Evolutionary conservation across 2,888 invertebrate genomes (phyloP).

Genomic region (Nephrotoma flavescens): DNA sequence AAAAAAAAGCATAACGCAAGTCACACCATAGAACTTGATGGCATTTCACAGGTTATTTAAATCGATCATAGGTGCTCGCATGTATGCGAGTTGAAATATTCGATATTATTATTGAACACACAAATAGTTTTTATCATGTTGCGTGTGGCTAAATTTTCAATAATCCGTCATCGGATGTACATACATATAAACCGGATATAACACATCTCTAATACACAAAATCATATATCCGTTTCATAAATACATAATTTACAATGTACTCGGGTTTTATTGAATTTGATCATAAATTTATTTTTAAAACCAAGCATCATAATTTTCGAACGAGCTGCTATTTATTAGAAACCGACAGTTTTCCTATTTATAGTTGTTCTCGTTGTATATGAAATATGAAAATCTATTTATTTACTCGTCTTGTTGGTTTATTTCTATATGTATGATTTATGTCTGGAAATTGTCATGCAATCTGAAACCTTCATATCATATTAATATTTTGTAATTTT

Average conservation of each 20-base stretch:
- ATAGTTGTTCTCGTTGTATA: background rate
- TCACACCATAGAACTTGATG: background rate
- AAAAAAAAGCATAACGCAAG: background rate
- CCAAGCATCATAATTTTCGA: background rate
- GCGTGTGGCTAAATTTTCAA: background rate
- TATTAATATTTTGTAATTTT: background rate
- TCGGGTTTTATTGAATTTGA: background rate
- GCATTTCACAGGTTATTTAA: background rate
- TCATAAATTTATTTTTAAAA: background rate
- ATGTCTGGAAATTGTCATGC: background rate
- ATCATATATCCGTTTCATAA: background rate
- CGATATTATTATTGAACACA: background rate
- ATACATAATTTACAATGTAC: background rate
- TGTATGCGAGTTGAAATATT: background rate
- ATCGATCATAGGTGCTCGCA: background rate
- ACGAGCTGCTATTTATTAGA: background rate
- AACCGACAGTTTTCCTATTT: background rate
- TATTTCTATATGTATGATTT: background rate
- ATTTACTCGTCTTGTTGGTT: background rate
- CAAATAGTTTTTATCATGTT: background rate
- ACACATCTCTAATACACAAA: background rate
- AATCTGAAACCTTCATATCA: background rate
- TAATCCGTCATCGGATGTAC: background rate
- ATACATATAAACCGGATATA: background rate
- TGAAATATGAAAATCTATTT: background rate